Percentiles rank a stretch among this genome's conserved stretches.
phyloP scores from a whole-genome alignment of 2,797 vertebrate genomes.

The Peromyscus aztecus region DNA sequence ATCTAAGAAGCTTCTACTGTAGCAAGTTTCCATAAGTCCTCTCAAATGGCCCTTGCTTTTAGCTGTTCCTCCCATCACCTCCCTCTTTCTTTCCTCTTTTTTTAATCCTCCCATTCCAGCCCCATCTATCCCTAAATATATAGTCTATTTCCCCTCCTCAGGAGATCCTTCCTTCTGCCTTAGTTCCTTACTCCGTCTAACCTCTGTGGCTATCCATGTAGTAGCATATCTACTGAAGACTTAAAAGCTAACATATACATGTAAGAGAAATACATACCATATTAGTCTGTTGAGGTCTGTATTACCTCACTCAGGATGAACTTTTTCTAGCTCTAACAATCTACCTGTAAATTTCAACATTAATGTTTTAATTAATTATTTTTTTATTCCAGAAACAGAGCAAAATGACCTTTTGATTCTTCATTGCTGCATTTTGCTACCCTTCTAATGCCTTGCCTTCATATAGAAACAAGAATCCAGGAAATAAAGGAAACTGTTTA shows the following conservation, averaged over 20 bases:
- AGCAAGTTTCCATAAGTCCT: neutral
- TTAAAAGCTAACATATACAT: neutral
- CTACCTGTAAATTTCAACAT: neutral
- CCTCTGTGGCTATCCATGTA: neutral
- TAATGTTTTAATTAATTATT: neutral
- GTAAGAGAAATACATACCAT: neutral
- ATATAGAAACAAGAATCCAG: neutral
- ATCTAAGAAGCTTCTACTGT: neutral
- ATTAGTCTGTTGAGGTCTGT: neutral
- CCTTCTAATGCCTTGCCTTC: neutral
- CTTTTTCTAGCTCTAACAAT: neutral
- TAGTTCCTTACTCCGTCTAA: neutral
- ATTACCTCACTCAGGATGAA: neutral
- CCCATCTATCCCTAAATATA: neutral
- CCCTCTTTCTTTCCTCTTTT: neutral
- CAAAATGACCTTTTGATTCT: neutral
- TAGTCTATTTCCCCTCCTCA: neutral
- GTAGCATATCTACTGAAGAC: neutral
- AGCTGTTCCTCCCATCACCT: neutral
- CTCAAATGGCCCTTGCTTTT: neutral
- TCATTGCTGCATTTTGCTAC: constrained; percentile 16
- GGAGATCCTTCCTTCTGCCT: neutral
- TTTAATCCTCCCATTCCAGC: neutral
- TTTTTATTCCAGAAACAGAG: constrained; percentile 12
- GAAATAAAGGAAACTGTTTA: neutral